Base-by-base conservation (phyloP, 2,113 vertebrate genomes). In the Phyllopteryx taeniolatus region DNA sequence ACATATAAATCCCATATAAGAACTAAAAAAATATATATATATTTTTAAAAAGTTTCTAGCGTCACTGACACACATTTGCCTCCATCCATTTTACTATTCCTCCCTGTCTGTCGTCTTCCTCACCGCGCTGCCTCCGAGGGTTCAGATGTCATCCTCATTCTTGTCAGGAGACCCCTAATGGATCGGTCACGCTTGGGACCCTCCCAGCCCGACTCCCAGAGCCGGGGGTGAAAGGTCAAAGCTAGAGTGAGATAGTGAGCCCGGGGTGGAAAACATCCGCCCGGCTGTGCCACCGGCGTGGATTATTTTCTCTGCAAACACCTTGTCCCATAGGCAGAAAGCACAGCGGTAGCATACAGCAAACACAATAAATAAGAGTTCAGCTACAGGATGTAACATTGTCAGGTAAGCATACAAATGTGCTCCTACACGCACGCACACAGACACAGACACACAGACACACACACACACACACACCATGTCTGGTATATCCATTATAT, bases 141-240 rank as follows among this genome's bases (percentile, higher is more conserved):
- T 88, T 90, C 84, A 92, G 85, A 92, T 91, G 91, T 91, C 87
- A 90, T 87, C 82, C 91, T 91, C 90, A 90, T 93, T 86, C 87
- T 84, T 90, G 90, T 93, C 91, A 89, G 79, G 73, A 70, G 65
- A 83, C 78, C 81, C 15, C 78, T 90, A 90, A 93, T 92, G 90
- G 87, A 92, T 92, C 31, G 85, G 88, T 90, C 89, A 86, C 83
- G 75, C 83, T 86, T 81, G 74, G 80, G 71, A 78, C 83, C 77
- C 86, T 79, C 87, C 74, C 80, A 82, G 67, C 83, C 85, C 88
- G 87, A 87, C 78, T 89, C 89, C 84, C 72, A 86, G 84, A 74
- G 81, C 60, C 3, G 22, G 54, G 72, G 80, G 77, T 81, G 44
- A 83, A 74, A 80, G 87, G 84, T 87, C 81, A 79, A 5, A 57